phyloP scores from a whole-genome alignment of 2,113 vertebrate genomes.

The Nothobranchius furzeri region DNA sequence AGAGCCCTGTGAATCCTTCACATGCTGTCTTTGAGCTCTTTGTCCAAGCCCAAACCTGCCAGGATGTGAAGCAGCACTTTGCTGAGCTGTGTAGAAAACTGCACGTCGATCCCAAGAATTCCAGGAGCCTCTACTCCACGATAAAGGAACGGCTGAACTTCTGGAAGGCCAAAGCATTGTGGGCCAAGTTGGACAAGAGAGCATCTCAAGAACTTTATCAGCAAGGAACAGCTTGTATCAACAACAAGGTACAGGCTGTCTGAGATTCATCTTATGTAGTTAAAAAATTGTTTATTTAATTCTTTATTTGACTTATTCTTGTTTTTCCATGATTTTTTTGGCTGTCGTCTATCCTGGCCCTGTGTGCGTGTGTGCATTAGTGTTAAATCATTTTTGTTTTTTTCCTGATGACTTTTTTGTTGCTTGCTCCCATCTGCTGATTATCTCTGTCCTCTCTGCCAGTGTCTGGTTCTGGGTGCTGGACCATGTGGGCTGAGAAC shows the following conservation, averaged over 20 bases:
- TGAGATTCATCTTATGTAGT: no score
- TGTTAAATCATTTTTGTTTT: no score
- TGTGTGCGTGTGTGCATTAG: no score
- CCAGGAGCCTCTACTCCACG: conserved; percentile 80
- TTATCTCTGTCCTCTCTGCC: background rate
- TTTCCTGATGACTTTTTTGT: no score
- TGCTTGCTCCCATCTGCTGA: background rate
- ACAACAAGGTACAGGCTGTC: conserved; percentile 83
- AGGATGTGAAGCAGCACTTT: conserved; percentile 84
- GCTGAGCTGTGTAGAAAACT: conserved; percentile 81
- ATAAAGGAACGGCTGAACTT: conserved; percentile 90
- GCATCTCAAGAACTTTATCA: conserved; percentile 84
- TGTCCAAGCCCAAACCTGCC: conserved; percentile 81
- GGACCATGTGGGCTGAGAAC: conserved; percentile 91
- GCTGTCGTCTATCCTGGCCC: no score
- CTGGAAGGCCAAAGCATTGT: conserved; percentile 94
- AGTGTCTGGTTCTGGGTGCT: conserved; percentile 92
- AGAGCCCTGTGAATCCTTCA: conserved; percentile 73
- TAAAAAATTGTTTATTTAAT: no score
- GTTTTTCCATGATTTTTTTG: no score
- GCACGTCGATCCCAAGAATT: conserved; percentile 78
- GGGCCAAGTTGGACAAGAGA: conserved; percentile 92
- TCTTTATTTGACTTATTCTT: no score
- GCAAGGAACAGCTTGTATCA: conserved; percentile 83
- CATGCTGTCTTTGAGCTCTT: conserved; percentile 87